Conservation (phyloP, 2,888 invertebrate species). For the Acrobasis suavella region DNA sequence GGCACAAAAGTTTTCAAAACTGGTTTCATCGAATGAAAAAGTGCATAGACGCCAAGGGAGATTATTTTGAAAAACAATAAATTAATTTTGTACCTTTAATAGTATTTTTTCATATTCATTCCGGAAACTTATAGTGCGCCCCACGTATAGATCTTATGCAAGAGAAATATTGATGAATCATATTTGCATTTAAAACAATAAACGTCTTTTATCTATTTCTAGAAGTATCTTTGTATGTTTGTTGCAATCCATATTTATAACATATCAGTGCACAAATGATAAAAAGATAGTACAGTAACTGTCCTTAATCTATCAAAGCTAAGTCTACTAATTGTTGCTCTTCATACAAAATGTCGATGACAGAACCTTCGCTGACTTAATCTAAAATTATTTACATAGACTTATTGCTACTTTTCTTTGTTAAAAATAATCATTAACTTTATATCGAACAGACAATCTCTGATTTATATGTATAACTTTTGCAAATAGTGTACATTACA, state of each 20-base stretch:
- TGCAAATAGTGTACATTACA: not conserved
- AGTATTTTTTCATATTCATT: too few species aligned
- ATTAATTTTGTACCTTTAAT: too few species aligned
- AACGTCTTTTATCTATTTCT: too few species aligned
- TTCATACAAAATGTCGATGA: constrained; percentile 10
- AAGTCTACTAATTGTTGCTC: not conserved
- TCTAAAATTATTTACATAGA: constrained; percentile 16
- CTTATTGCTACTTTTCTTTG: constrained; percentile 23
- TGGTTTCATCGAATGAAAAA: too few species aligned
- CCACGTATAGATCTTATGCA: too few species aligned
- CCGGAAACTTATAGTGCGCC: too few species aligned
- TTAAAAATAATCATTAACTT: not conserved
- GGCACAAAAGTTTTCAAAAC: too few species aligned
- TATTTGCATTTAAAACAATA: too few species aligned
- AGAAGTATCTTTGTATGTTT: not conserved
- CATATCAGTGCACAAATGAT: not conserved
- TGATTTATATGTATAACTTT: not conserved
- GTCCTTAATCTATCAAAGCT: not conserved
- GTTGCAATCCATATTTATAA: not conserved
- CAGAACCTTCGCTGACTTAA: not conserved
- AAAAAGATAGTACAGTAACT: not conserved
- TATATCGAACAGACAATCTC: too few species aligned
- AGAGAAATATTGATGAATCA: too few species aligned
- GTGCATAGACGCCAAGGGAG: too few species aligned
- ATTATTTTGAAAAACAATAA: too few species aligned